Percentiles rank a stretch among this genome's conserved stretches.
Conservation (phyloP, 2,888 invertebrate species). For the Empis stercorea region DNA sequence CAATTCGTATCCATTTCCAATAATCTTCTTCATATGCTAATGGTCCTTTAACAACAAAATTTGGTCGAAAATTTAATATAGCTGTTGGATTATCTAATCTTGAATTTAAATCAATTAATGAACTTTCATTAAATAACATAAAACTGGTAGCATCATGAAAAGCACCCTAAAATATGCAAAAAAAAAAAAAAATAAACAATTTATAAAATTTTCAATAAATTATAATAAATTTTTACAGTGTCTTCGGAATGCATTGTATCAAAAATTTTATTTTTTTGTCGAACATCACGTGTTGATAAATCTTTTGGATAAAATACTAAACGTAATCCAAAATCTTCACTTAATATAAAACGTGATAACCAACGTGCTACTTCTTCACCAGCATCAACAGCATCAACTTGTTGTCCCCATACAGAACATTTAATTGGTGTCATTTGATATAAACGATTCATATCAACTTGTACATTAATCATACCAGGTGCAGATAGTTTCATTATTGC, state of each 20-base stretch:
- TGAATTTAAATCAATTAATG: slow-evolving; percentile 48
- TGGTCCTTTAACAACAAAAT: slow-evolving; percentile 49
- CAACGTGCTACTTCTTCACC: slow-evolving; percentile 57
- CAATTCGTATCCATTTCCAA: slow-evolving; percentile 56
- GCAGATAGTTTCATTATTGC: slow-evolving; percentile 40
- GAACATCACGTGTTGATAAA: slow-evolving; percentile 26
- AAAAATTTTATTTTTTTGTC: slow-evolving; percentile 25
- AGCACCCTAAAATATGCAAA: slow-evolving; percentile 45
- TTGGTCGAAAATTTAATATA: slow-evolving; percentile 48
- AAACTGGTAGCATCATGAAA: slow-evolving; percentile 51
- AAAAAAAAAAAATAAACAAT: too few relatives aligned
- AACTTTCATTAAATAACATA: slow-evolving; percentile 49
- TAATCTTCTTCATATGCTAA: slow-evolving; percentile 48
- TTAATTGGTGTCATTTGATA: slow-evolving; percentile 28
- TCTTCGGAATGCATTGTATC: slow-evolving; percentile 14
- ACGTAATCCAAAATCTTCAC: slow-evolving; percentile 38
- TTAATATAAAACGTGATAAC: slow-evolving; percentile 46
- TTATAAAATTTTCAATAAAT: too few relatives aligned
- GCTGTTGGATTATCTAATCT: slow-evolving; percentile 41
- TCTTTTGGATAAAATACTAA: slow-evolving; percentile 44
- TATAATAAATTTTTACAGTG: slow-evolving; percentile 15
- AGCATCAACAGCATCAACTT: slow-evolving; percentile 53
- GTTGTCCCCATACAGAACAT: slow-evolving; percentile 43
- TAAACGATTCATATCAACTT: slow-evolving; percentile 38
- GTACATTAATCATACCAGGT: slow-evolving; percentile 41